These are phyloP conservation scores for Dascyllus trimaculatus DNA, from an alignment of 2,113 vertebrate genomes.

Conservation along the genomic window DNA sequence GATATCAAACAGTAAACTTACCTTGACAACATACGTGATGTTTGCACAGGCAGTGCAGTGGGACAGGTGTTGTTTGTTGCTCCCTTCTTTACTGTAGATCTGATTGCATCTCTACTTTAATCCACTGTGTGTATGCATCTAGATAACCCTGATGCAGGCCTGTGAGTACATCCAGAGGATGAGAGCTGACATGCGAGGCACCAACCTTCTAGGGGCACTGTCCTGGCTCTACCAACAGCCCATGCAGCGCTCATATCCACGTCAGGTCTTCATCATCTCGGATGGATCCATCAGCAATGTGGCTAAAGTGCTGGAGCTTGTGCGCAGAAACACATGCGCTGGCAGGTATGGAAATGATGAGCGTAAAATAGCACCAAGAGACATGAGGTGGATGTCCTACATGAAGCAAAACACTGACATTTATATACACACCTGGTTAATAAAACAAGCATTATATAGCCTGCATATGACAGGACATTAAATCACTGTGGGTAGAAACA, in stretches of 20 bases:
- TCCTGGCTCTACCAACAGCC: slow-evolving; percentile 91
- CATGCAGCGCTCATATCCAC: slow-evolving; percentile 89
- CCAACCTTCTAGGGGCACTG: slow-evolving; percentile 88
- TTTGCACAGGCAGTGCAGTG: slow-evolving; percentile 47
- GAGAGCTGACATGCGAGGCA: slow-evolving; percentile 74
- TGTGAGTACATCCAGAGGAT: slow-evolving; percentile 87
- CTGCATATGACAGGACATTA: slow-evolving; percentile 5
- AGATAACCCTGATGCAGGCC: slow-evolving; percentile 88
- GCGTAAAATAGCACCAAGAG: neutral
- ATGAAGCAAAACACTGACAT: neutral
- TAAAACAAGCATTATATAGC: neutral
- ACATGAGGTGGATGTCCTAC: neutral
- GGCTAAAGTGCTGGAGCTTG: slow-evolving; percentile 89
- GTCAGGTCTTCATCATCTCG: slow-evolving; percentile 93
- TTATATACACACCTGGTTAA: neutral
- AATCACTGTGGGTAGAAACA: slow-evolving; percentile 1
- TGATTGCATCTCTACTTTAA: slow-evolving; percentile 32
- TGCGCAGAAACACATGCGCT: slow-evolving; percentile 89
- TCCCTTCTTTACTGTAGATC: slow-evolving; percentile 21
- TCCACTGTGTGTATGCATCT: neutral
- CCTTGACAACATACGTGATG: slow-evolving; percentile 38
- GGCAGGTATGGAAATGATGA: slow-evolving; percentile 85
- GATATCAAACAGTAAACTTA: slow-evolving; percentile 59
- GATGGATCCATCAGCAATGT: slow-evolving; percentile 74
- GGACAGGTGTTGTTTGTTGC: slow-evolving; percentile 31